These are phyloP conservation scores for Gracilinanus agilis DNA, from an alignment of 2,113 vertebrate species.

Conservation along the genomic window DNA sequence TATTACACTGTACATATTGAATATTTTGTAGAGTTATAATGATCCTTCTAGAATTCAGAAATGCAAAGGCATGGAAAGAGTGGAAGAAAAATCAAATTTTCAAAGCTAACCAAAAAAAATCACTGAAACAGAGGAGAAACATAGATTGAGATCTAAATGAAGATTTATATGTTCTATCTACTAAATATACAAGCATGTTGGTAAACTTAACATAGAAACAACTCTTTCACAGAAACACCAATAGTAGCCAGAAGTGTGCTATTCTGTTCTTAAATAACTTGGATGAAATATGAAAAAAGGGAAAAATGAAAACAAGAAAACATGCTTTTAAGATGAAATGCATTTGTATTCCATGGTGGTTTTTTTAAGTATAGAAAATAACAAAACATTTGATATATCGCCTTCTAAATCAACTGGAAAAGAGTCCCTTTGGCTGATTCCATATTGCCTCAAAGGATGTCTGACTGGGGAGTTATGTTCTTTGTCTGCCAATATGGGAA, in stretches of 20 bases:
- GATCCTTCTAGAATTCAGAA: not conserved
- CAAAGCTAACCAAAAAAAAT: not conserved
- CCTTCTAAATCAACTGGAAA: conserved; percentile 23
- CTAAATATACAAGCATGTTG: not conserved
- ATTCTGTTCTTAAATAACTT: not conserved
- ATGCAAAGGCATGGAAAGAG: not conserved
- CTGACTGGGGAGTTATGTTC: not conserved
- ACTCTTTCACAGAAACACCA: not conserved
- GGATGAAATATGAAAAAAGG: not conserved
- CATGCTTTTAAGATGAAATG: not conserved
- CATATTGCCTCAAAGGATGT: not conserved
- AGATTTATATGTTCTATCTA: not conserved
- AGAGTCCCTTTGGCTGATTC: conserved; percentile 26
- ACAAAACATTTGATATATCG: not conserved
- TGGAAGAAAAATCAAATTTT: not conserved
- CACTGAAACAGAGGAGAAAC: not conserved
- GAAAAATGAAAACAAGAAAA: not conserved
- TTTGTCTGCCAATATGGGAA: conserved; percentile 5
- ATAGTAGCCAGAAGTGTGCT: not conserved
- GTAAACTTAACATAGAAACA: not conserved
- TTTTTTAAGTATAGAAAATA: conserved; percentile 18
- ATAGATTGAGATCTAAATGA: not conserved
- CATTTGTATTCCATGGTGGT: not conserved
- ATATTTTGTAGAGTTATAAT: not conserved
- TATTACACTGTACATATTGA: not conserved